Base-by-base conservation (phyloP, 2,888 invertebrate species). In the Nemotelus pantherinus region DNA sequence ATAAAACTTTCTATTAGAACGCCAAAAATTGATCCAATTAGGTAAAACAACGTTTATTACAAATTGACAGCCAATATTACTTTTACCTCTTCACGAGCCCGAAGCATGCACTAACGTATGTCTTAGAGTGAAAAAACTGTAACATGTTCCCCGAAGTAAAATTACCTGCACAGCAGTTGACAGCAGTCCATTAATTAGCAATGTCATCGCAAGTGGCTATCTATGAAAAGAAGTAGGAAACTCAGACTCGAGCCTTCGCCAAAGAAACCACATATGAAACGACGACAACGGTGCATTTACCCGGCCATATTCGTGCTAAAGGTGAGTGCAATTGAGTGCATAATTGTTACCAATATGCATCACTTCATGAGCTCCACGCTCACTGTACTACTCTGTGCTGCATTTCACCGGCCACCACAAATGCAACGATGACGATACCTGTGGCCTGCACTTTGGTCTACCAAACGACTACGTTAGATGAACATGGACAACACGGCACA, bases 161-260 rank as follows among this genome's bases (percentile, higher is more conserved):
- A 76, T 76, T 76, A 76, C 55, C 44, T 55, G 64, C 65, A 53
- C 76, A 64, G 65, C 76, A 76, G 65, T 81, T 81, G 81, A 81
- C 80, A 81, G 81, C 80, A 81, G 78, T 81, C 80, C 81, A 82
- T 82, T 82, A 82, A 82, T 82, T 82, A 82, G 80, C 80, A 81
- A 82, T 82, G 82, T 82, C 82, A 82, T 82, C 82, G 82, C 81
- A 82, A 81, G 81, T 81, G 82, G 81, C 80, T 82, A 82, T 80
- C 81, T 77, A 80, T 81, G 80, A 81, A 25, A 75, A 80, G 81
- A 78, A 79, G 79, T 70, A 70, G 70, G 70, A 70, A 70, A 70
- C 43, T 43, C 55, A 9, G 43, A 55, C 70, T 10, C 70, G 55
- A 39, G 41, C 70, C 70, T 63, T 74, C 60, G 53, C 58, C 50